These are phyloP conservation scores for Camelus bactrianus DNA, from an alignment of 2,113 vertebrate species.

Conservation along the genomic window DNA sequence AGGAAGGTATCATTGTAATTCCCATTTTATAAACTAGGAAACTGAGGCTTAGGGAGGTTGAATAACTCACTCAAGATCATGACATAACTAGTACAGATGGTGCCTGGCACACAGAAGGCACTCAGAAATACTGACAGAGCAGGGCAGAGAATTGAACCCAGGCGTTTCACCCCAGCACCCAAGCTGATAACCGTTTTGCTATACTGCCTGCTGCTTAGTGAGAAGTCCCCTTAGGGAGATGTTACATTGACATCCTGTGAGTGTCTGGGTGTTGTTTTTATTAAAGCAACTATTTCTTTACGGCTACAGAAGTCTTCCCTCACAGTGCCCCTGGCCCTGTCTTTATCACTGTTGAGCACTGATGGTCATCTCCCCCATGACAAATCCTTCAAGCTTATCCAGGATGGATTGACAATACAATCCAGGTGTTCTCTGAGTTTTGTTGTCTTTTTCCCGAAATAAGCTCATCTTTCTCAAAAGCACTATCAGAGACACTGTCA, in stretches of 20 bases:
- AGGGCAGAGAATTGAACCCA: background rate
- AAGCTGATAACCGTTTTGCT: background rate
- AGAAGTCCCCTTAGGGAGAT: background rate
- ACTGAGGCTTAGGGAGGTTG: background rate
- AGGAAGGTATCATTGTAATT: background rate
- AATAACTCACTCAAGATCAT: background rate
- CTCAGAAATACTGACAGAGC: background rate
- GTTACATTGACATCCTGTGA: background rate
- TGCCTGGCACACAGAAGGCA: background rate
- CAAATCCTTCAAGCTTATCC: conserved; percentile 71
- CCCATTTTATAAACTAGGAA: background rate
- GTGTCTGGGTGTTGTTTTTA: background rate
- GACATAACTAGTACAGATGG: background rate
- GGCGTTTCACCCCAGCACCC: background rate
- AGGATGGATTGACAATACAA: conserved; percentile 30
- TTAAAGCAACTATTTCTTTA: conserved; percentile 38
- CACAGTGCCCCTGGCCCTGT: conserved; percentile 52
- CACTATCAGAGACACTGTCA: conserved; percentile 81
- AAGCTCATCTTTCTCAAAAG: conserved; percentile 83
- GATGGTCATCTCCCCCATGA: conserved; percentile 76
- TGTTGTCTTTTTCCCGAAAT: conserved; percentile 79
- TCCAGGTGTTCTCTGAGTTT: conserved; percentile 68
- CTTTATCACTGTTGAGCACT: conserved; percentile 73
- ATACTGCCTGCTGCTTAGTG: background rate
- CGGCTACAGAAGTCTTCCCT: conserved; percentile 16